These are phyloP conservation scores for Haplochromis vanheusdeni DNA, from an alignment of 2,113 vertebrate species.

Conservation along the genomic window DNA sequence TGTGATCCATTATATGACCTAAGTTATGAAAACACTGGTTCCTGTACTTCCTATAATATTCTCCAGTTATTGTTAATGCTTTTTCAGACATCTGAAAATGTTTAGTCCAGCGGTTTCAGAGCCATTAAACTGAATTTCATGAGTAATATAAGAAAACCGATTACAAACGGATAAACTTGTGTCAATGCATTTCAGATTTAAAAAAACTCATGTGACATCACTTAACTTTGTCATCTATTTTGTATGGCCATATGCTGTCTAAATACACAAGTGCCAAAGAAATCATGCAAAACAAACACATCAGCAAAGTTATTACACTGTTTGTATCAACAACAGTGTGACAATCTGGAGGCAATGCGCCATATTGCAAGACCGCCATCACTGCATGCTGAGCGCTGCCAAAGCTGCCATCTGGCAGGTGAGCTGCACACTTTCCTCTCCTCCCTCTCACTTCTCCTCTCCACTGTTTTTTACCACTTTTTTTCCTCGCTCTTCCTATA, in stretches of 20 bases:
- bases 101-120: background rate
- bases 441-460: conserved; percentile 18
- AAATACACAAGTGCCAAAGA: background rate
- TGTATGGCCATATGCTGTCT: conserved; percentile 20
- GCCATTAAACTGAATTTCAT: background rate
- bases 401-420: conserved; percentile 68
- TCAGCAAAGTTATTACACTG: conserved; percentile 52
- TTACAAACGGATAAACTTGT: background rate
- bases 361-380: conserved; percentile 48
- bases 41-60: background rate
- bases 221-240: conserved; percentile 9
- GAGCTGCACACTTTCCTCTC: conserved; percentile 40
- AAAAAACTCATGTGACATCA: background rate
- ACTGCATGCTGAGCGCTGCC: conserved; percentile 53
- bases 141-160: background rate
- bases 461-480: background rate
- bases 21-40: background rate
- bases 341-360: conserved; percentile 55
- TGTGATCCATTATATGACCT: background rate
- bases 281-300: conserved; percentile 48
- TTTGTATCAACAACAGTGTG: conserved; percentile 46
- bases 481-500: background rate
- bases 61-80: background rate
- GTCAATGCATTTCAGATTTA: background rate
- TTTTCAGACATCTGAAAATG: background rate